Evolutionary conservation across 92 coral and sea anemone genomes (phyloP).

Genomic region (Diadumene lineata): DNA sequence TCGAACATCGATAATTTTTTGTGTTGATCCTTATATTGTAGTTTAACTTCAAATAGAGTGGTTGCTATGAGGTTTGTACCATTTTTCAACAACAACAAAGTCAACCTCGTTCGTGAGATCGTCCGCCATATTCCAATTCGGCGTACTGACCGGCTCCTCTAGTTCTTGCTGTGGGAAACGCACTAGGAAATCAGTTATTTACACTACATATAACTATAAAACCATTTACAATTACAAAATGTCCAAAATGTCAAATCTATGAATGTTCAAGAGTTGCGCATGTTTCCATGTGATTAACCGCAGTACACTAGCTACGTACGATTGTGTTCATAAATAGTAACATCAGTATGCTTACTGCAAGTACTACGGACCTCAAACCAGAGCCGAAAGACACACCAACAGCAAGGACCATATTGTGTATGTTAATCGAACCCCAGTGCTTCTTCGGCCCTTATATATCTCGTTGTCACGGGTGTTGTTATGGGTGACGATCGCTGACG

Average conservation of each 20-base stretch:
- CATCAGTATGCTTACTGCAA: too few relatives aligned
- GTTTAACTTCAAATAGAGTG: too few relatives aligned
- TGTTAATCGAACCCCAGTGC: slow-evolving; percentile 2
- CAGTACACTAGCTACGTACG: too few relatives aligned
- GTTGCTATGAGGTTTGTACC: too few relatives aligned
- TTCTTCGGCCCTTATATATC: neutral
- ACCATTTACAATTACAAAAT: neutral
- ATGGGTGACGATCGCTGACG: neutral
- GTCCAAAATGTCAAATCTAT: too few relatives aligned
- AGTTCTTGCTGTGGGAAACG: too few relatives aligned
- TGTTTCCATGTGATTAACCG: neutral
- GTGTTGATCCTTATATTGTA: too few relatives aligned
- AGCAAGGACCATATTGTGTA: slow-evolving; percentile 6
- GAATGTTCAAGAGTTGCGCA: neutral
- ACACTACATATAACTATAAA: neutral
- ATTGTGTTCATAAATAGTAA: neutral
- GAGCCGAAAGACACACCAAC: neutral
- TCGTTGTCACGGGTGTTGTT: slow-evolving; percentile 12
- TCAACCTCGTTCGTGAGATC: too few relatives aligned
- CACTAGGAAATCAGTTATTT: neutral
- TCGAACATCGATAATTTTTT: too few relatives aligned
- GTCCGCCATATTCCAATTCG: too few relatives aligned
- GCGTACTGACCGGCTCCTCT: too few relatives aligned
- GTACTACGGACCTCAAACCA: neutral
- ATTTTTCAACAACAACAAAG: too few relatives aligned